phyloP scores from a whole-genome alignment of 1,140 invertebrate species.

The Phenacoccus solenopsis region DNA sequence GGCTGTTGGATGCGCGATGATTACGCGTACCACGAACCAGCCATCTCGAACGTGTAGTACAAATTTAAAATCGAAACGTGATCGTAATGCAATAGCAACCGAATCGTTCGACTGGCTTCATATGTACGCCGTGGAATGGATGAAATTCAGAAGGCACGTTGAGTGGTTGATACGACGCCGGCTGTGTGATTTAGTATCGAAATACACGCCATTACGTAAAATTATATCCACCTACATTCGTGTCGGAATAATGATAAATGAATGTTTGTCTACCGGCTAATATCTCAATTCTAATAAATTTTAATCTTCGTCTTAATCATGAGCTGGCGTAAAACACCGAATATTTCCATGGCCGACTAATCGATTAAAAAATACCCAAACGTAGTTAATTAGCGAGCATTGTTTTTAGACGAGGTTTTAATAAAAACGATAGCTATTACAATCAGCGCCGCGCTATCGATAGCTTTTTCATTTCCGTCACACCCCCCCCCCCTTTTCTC shows the following conservation, averaged over 20 bases:
- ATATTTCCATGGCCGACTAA: no score
- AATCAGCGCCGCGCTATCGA: no score
- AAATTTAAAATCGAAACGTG: no score
- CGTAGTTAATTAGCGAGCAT: neutral
- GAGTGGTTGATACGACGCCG: neutral
- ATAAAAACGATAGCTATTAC: no score
- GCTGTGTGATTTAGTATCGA: neutral
- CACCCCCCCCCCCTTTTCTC: no score
- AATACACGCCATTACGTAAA: neutral
- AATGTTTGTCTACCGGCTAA: neutral
- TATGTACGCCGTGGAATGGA: neutral
- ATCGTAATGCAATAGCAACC: neutral
- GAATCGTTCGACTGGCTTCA: neutral
- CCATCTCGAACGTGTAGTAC: neutral
- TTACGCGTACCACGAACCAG: neutral
- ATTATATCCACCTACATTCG: neutral
- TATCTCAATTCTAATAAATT: neutral
- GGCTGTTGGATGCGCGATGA: neutral
- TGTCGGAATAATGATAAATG: neutral
- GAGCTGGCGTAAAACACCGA: neutral
- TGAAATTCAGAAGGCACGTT: neutral
- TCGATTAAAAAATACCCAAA: neutral
- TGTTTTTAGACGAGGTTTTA: no score
- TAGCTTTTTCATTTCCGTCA: no score
- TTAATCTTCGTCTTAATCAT: neutral